Conservation (phyloP, 2,888 invertebrate genomes). For the Thysanoteuthis rhombus region DNA sequence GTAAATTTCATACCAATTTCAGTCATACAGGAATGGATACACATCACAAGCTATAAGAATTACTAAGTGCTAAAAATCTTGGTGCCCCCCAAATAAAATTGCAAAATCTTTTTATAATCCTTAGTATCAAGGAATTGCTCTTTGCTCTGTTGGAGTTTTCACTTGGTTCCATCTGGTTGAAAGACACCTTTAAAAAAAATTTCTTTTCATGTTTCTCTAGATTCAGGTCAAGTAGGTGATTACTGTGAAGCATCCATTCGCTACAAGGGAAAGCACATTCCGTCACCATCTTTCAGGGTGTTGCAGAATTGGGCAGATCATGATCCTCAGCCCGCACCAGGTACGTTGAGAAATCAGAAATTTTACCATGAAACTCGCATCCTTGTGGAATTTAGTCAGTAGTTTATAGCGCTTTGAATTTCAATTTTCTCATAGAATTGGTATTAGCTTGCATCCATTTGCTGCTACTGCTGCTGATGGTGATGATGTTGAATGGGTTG, state of each 20-base stretch:
- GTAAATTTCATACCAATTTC: no score
- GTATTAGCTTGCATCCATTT: no score
- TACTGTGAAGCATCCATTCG: slow-evolving; percentile 63
- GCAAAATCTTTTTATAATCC: not conserved
- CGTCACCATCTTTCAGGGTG: slow-evolving; percentile 76
- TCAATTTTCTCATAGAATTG: not conserved
- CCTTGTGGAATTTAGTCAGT: not conserved
- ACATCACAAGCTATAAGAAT: no score
- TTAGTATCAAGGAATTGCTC: not conserved
- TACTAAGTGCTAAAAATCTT: no score
- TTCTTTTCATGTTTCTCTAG: not conserved
- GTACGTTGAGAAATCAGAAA: not conserved
- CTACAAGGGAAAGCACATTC: slow-evolving; percentile 70
- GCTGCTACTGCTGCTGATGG: no score
- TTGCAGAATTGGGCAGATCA: slow-evolving; percentile 62
- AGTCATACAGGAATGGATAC: no score
- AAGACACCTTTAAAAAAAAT: not conserved
- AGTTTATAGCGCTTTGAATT: no score
- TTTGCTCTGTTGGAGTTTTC: not conserved
- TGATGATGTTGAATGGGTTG: no score
- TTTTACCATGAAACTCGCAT: no score
- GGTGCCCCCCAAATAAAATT: no score
- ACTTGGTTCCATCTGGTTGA: not conserved
- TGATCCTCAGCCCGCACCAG: slow-evolving; percentile 23
- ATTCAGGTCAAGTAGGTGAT: slow-evolving; percentile 46